phyloP scores from a whole-genome alignment of 1,140 invertebrate genomes.

The Dreissena rostriformis region DNA sequence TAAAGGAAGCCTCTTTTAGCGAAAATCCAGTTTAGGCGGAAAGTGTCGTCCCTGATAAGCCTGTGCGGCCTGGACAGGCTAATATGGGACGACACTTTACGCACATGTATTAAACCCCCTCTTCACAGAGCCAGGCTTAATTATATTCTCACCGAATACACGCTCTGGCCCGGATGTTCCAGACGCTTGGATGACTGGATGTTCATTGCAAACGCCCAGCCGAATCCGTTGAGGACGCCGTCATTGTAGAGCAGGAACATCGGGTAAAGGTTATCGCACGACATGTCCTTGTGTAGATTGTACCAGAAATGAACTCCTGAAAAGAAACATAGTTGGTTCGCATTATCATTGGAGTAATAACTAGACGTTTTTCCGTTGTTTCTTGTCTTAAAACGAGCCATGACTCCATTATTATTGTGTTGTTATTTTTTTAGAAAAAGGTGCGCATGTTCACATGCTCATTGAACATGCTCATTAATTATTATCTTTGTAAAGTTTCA shows the following conservation, averaged over 20 bases:
- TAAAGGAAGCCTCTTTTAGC: too few relatives aligned
- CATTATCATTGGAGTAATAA: not conserved
- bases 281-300: slow-evolving; percentile 62
- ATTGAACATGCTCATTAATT: too few relatives aligned
- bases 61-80: too few relatives aligned
- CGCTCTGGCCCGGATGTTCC: slow-evolving; percentile 63
- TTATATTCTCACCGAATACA: slow-evolving; percentile 52
- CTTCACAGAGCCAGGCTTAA: too few relatives aligned
- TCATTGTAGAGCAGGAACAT: slow-evolving; percentile 75
- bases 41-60: too few relatives aligned
- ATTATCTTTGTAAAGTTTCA: too few relatives aligned
- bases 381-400: not conserved
- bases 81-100: too few relatives aligned
- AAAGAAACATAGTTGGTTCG: not conserved
- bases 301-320: slow-evolving; percentile 71
- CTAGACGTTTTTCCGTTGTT: not conserved
- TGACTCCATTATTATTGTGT: too few relatives aligned
- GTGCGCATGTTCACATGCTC: too few relatives aligned
- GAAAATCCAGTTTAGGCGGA: too few relatives aligned
- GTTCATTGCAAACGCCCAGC: slow-evolving; percentile 65
- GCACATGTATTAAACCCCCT: too few relatives aligned
- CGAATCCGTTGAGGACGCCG: slow-evolving; percentile 75
- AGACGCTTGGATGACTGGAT: slow-evolving; percentile 37
- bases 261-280: slow-evolving; percentile 70
- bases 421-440: too few relatives aligned